Percentiles rank a stretch among this genome's conserved stretches.
phyloP scores from a whole-genome alignment of 2,113 vertebrate genomes.

The Dascyllus trimaculatus region DNA sequence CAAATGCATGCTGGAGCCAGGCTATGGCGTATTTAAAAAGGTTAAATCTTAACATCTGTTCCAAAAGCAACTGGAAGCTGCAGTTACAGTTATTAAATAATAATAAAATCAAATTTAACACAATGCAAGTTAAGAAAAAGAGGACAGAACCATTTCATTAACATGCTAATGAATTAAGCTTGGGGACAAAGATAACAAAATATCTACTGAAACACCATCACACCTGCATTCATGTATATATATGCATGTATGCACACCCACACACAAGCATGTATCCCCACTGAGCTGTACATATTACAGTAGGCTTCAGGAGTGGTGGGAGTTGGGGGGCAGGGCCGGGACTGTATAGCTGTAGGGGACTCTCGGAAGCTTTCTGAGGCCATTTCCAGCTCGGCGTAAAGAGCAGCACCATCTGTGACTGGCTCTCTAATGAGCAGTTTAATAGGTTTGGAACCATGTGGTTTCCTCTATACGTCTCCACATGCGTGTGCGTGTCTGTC shows the following conservation, averaged over 20 bases:
- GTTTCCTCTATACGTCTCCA: constrained; percentile 49
- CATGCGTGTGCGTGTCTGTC: constrained; percentile 9
- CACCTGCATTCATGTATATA: background rate
- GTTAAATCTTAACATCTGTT: background rate
- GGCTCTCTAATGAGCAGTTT: constrained; percentile 77
- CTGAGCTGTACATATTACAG: constrained; percentile 23
- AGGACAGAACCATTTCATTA: no score
- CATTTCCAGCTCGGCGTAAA: constrained; percentile 70
- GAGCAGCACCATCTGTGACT: constrained; percentile 78
- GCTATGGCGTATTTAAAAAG: background rate
- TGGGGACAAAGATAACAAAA: background rate
- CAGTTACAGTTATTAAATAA: no score
- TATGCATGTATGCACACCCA: constrained; percentile 11
- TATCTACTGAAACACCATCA: background rate
- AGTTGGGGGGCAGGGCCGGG: constrained; percentile 30
- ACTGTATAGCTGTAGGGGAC: constrained; percentile 58
- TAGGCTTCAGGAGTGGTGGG: constrained; percentile 27
- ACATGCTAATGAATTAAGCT: background rate
- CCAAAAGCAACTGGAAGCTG: no score
- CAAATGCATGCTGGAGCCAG: background rate
- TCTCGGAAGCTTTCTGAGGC: constrained; percentile 51
- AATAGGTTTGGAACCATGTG: constrained; percentile 72
- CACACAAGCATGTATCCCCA: constrained; percentile 4
- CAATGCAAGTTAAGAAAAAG: no score
- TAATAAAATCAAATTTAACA: no score